phyloP scores from a whole-genome alignment of 2,797 vertebrate genomes.

The Pipistrellus pygmaeus region DNA sequence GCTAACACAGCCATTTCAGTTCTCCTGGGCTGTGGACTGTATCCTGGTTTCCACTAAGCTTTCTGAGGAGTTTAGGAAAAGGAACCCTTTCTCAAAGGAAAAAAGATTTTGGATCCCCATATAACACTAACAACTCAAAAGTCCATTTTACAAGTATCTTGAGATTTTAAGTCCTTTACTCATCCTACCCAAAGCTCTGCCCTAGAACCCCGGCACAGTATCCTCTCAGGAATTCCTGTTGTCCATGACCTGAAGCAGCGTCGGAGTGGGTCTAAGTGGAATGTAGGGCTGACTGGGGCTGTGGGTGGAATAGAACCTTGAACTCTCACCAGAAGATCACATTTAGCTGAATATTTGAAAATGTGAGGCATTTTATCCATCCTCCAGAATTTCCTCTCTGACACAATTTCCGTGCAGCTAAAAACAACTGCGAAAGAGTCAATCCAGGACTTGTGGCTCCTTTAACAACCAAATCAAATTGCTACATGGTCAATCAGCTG shows the following conservation, averaged over 20 bases:
- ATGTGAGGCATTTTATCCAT: background rate
- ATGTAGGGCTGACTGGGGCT: background rate
- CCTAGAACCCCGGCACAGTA: fast-evolving
- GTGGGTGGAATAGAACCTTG: background rate
- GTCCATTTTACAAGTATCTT: background rate
- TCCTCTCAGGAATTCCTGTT: background rate
- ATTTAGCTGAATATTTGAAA: slow-evolving; percentile 24
- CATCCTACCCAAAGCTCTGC: background rate
- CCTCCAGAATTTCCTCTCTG: background rate
- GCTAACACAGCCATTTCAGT: too few species aligned
- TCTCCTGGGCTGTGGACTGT: background rate
- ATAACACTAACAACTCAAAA: background rate
- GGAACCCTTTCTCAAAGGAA: background rate
- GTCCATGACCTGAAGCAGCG: background rate
- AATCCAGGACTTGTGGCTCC: background rate
- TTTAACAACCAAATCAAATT: slow-evolving; percentile 58
- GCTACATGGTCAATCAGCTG: slow-evolving; percentile 58
- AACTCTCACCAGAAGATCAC: background rate
- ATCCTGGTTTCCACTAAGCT: background rate
- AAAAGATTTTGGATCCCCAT: background rate
- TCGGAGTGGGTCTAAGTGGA: background rate
- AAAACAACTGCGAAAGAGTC: background rate
- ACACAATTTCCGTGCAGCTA: background rate
- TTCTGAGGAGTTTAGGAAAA: background rate
- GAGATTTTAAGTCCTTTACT: background rate